These are phyloP conservation scores for Neoniphon sammara DNA, from an alignment of 2,797 vertebrate genomes.

Conservation along the genomic window DNA sequence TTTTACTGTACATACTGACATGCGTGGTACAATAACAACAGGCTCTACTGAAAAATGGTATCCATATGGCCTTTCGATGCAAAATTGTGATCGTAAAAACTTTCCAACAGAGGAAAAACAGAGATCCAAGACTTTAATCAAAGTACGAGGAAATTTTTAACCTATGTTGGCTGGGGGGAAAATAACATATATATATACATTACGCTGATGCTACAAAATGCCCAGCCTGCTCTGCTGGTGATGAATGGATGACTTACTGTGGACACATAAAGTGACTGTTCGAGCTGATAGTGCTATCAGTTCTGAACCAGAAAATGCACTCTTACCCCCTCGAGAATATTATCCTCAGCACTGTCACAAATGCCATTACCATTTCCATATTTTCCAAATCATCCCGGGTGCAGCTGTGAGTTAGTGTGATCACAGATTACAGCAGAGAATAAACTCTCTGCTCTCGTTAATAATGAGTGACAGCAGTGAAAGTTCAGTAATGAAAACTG, in stretches of 20 bases:
- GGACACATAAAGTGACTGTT: conserved; percentile 13
- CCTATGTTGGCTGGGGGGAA: background rate
- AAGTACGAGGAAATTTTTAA: background rate
- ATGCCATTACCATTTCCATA: conserved; percentile 19
- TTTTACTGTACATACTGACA: too few relatives aligned
- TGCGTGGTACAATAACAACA: background rate
- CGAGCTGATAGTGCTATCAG: conserved; percentile 18
- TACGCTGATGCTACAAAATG: conserved; percentile 1
- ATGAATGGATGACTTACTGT: background rate
- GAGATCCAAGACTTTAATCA: background rate
- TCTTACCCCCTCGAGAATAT: background rate
- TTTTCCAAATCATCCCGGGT: conserved; percentile 20
- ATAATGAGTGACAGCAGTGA: conserved; percentile 29
- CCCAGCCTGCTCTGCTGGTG: background rate
- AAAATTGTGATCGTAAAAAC: background rate
- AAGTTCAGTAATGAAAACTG: conserved; percentile 20
- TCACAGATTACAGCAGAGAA: conserved; percentile 22
- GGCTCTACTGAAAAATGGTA: background rate
- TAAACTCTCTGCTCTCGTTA: conserved; percentile 26
- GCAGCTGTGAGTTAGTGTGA: conserved; percentile 27
- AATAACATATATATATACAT: background rate
- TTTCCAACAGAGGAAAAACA: background rate
- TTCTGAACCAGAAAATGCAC: background rate
- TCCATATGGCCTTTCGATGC: background rate
- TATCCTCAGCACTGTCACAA: background rate